A percentile compares a stretch with the other conserved stretches of the same genome.
Conservation (phyloP, 1,140 invertebrate species). For the Riptortus pedestris region DNA sequence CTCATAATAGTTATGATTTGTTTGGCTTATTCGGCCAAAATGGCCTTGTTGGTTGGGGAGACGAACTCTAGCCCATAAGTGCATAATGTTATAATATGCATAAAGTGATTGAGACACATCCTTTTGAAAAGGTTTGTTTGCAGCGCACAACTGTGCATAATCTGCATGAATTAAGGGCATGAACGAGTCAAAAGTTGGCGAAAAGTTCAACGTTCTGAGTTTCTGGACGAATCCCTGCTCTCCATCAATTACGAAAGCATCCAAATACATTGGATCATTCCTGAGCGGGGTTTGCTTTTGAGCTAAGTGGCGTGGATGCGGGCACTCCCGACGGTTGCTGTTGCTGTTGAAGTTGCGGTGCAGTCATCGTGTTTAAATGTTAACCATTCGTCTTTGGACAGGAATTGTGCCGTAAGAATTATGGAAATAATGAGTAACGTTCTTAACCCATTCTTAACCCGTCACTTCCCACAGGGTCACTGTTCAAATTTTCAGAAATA, state of each 20-base stretch:
- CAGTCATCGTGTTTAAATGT: too few relatives aligned
- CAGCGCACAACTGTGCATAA: not conserved
- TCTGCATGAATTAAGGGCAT: conserved; percentile 8
- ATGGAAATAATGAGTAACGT: too few relatives aligned
- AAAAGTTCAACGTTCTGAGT: not conserved
- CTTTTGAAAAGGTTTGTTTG: not conserved
- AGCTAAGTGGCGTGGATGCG: not conserved
- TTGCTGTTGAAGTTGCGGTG: too few relatives aligned
- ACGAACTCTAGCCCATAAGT: conserved; percentile 2
- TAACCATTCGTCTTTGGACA: too few relatives aligned
- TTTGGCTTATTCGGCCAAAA: not conserved
- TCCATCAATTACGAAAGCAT: not conserved
- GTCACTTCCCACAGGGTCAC: too few relatives aligned
- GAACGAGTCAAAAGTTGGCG: conserved; percentile 1
- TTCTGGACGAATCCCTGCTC: not conserved
- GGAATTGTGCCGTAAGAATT: too few relatives aligned
- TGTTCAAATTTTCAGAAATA: too few relatives aligned
- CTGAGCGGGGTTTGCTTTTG: conserved; percentile 1
- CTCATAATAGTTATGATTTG: conserved; percentile 12
- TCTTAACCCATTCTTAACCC: too few relatives aligned
- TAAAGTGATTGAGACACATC: not conserved
- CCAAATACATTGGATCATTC: conserved; percentile 4
- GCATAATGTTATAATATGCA: conserved; percentile 19
- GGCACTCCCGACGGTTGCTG: too few relatives aligned
- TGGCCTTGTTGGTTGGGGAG: not conserved